Evolutionary conservation across 2,888 invertebrate genomes (phyloP).

Genomic region (Thymelicus acteon): DNA sequence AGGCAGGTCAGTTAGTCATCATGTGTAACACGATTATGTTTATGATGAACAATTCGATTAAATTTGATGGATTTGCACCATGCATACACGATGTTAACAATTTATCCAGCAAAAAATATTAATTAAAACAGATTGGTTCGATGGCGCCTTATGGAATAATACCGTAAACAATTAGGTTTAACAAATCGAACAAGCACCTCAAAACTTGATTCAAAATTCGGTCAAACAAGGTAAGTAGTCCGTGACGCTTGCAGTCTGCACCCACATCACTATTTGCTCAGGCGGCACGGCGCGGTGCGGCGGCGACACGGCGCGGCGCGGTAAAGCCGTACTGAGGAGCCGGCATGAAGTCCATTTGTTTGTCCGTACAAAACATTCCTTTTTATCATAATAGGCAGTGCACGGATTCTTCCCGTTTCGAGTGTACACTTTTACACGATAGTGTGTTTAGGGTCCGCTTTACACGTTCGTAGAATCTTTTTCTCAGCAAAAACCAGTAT

Average conservation of each 20-base stretch:
- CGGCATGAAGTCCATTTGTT: slow-evolving; percentile 41
- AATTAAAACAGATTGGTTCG: too few species aligned
- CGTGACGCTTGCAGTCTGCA: background rate
- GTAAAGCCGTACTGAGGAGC: slow-evolving; percentile 32
- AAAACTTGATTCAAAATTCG: slow-evolving; percentile 3
- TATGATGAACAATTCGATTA: too few species aligned
- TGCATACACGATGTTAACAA: too few species aligned
- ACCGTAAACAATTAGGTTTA: too few species aligned
- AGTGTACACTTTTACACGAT: background rate
- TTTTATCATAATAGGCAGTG: slow-evolving; percentile 44
- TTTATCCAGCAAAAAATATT: too few species aligned
- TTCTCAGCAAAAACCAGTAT: background rate
- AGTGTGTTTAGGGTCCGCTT: slow-evolving; percentile 4
- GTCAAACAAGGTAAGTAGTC: slow-evolving; percentile 16
- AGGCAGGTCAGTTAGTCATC: too few species aligned
- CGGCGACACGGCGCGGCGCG: slow-evolving; percentile 27
- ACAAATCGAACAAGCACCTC: background rate
- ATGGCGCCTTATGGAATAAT: too few species aligned
- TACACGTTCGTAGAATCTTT: slow-evolving; percentile 3
- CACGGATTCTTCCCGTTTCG: slow-evolving; percentile 38
- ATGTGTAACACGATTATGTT: too few species aligned
- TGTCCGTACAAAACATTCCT: slow-evolving; percentile 43
- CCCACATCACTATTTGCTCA: background rate
- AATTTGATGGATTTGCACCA: too few species aligned
- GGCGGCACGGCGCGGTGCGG: slow-evolving; percentile 11